Conservation (phyloP, 2,113 vertebrate species). For the Merops nubicus region DNA sequence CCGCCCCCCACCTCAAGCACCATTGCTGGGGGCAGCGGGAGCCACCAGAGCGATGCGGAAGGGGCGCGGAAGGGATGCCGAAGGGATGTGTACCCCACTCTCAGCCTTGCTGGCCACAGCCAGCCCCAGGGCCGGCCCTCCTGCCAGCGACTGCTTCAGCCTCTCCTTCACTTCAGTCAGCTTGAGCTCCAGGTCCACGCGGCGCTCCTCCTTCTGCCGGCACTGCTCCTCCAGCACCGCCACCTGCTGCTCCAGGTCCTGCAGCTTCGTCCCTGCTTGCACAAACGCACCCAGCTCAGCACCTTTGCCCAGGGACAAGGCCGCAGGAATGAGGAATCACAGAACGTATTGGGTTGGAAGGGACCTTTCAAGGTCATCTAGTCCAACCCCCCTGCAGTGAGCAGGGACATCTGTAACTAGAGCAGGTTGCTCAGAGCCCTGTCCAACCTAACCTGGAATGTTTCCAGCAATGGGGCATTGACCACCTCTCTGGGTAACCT, state of each 20-base stretch:
- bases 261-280: slow-evolving; percentile 78
- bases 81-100: slow-evolving; percentile 69
- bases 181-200: slow-evolving; percentile 90
- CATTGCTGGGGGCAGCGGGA: neutral
- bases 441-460: neutral
- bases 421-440: neutral
- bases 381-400: neutral
- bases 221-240: slow-evolving; percentile 85
- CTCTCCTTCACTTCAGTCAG: slow-evolving; percentile 90
- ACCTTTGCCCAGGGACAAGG: neutral
- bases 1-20: neutral
- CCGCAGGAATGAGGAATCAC: fast-evolving
- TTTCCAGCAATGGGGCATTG: neutral
- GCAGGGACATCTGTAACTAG: neutral
- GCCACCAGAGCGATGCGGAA: fast-evolving
- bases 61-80: neutral
- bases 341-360: neutral
- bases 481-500: neutral
- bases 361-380: neutral
- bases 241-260: slow-evolving; percentile 80
- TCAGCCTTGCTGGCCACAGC: slow-evolving; percentile 75
- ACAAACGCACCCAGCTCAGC: neutral
- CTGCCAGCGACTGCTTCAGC: slow-evolving; percentile 89
- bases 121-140: slow-evolving; percentile 84
- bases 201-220: slow-evolving; percentile 83